A percentile compares a stretch with the other conserved stretches of the same genome.
These are phyloP conservation scores for Delphinapterus leucas DNA, from an alignment of 2,113 vertebrate genomes.

Conservation along the genomic window DNA sequence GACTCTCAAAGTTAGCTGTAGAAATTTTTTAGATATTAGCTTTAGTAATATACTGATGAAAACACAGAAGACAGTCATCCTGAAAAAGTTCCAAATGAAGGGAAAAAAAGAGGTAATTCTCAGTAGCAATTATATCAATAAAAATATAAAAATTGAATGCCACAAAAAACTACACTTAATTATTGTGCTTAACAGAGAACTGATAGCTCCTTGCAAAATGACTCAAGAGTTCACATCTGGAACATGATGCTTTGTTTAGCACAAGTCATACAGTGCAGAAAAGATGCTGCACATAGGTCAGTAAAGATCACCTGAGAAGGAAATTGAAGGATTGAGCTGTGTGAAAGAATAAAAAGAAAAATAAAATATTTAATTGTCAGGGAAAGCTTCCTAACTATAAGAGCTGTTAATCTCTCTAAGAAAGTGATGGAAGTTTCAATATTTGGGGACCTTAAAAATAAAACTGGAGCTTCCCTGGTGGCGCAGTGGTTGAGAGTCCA, in stretches of 20 bases:
- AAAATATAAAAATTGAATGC: background rate
- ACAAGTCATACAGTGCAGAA: background rate
- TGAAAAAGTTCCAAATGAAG: background rate
- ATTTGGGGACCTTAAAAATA: background rate
- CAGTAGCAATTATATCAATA: background rate
- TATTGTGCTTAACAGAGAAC: background rate
- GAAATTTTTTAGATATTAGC: background rate
- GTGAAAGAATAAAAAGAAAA: background rate
- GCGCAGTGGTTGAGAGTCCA: no score
- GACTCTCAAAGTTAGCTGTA: background rate
- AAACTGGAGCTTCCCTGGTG: background rate
- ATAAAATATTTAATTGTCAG: background rate
- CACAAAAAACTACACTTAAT: background rate
- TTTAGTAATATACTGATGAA: background rate
- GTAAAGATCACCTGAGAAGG: background rate
- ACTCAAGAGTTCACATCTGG: background rate
- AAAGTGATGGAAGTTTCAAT: background rate
- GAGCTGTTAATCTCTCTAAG: background rate
- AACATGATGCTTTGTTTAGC: background rate
- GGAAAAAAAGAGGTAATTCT: background rate
- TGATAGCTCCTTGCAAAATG: background rate
- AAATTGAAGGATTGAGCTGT: background rate
- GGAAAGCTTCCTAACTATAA: background rate
- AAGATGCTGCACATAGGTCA: background rate
- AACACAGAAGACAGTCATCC: background rate